A percentile compares a stretch with the other conserved stretches of the same genome.
These are phyloP conservation scores for Nesoenas mayeri DNA, from an alignment of 2,113 vertebrate genomes.

Conservation along the genomic window DNA sequence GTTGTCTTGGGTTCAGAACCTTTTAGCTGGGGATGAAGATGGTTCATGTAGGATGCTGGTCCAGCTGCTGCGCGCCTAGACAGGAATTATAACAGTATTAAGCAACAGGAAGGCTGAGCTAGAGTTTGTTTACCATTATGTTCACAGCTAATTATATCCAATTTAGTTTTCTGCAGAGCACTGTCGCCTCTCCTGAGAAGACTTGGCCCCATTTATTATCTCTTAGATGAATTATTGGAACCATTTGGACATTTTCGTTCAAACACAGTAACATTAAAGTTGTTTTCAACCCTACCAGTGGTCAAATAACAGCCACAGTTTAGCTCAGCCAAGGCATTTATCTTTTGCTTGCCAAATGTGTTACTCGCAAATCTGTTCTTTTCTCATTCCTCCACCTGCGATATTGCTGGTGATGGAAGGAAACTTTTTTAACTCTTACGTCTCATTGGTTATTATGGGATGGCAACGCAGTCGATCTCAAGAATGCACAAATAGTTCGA, in stretches of 20 bases:
- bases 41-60: neutral
- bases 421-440: neutral
- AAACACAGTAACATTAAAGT: neutral
- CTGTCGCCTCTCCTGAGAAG: neutral
- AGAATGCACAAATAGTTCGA: neutral
- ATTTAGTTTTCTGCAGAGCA: neutral
- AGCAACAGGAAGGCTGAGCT: neutral
- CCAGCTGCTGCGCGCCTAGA: neutral
- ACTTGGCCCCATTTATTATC: neutral
- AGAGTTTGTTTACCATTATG: neutral
- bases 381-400: neutral
- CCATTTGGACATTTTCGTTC: constrained; percentile 4
- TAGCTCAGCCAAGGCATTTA: constrained; percentile 10
- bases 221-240: constrained; percentile 15
- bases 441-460: neutral
- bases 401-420: neutral
- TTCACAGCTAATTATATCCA: neutral
- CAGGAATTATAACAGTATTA: neutral
- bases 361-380: constrained; percentile 5
- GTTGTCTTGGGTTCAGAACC: neutral
- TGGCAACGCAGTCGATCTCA: neutral
- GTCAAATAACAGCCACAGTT: neutral
- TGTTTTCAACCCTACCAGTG: constrained; percentile 1
- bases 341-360: constrained; percentile 22
- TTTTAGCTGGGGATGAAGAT: neutral